phyloP scores from a whole-genome alignment of 2,797 vertebrate genomes.

The Dryobates pubescens region DNA sequence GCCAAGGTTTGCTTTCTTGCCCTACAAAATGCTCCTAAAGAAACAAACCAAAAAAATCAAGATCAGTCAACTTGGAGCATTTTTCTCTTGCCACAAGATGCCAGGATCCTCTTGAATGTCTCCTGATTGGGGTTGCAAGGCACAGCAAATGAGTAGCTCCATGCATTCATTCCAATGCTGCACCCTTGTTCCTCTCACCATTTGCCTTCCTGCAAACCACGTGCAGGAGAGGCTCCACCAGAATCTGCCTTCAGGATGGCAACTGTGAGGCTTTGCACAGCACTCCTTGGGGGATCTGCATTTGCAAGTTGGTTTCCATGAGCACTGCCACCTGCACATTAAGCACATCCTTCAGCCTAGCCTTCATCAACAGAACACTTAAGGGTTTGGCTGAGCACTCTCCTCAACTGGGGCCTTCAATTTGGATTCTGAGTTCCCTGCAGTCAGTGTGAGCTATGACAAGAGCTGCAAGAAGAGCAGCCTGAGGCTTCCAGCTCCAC shows the following conservation, averaged over 20 bases:
- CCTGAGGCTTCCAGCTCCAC: neutral
- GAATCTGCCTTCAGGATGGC: neutral
- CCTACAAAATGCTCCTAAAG: neutral
- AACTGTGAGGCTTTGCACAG: neutral
- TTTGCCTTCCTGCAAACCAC: neutral
- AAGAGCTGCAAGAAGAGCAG: constrained; percentile 26
- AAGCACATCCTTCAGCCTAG: constrained; percentile 54
- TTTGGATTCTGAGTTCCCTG: neutral
- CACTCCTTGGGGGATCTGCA: neutral
- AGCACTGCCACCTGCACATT: constrained; percentile 62
- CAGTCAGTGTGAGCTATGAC: neutral
- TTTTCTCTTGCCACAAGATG: neutral
- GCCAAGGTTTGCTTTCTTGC: neutral
- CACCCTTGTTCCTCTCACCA: neutral
- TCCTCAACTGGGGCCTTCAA: constrained; percentile 24
- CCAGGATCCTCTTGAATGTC: constrained; percentile 15
- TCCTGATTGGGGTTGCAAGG: neutral
- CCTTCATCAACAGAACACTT: constrained; percentile 50
- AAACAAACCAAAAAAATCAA: neutral
- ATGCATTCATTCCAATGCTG: neutral
- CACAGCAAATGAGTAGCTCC: neutral
- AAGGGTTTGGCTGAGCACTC: constrained; percentile 39
- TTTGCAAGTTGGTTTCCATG: constrained; percentile 22
- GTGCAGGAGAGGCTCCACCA: neutral
- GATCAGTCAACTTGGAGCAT: neutral